Conservation (phyloP, 2,888 invertebrate species). For the Nephrocerus scutellatus region DNA sequence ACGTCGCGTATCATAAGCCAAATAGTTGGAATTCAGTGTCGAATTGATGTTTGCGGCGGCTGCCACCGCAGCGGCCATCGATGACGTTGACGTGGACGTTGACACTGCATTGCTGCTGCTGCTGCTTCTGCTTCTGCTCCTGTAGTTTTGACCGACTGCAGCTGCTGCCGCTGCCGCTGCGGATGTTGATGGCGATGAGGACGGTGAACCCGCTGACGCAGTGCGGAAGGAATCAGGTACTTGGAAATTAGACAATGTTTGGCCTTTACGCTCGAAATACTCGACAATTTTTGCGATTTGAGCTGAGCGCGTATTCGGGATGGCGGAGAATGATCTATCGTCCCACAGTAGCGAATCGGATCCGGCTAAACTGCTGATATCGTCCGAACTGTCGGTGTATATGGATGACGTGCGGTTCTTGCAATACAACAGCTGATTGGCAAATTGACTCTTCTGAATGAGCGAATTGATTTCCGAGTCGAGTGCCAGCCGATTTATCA, state of each 20-base stretch:
- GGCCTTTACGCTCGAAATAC: slow-evolving; percentile 76
- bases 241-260: slow-evolving; percentile 51
- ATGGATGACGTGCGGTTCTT: slow-evolving; percentile 70
- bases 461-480: slow-evolving; percentile 49
- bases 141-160: slow-evolving; percentile 8
- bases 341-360: slow-evolving; percentile 68
- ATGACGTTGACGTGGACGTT: slow-evolving; percentile 24
- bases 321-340: slow-evolving; percentile 55
- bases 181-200: slow-evolving; percentile 23
- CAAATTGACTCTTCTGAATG: slow-evolving; percentile 47
- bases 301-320: slow-evolving; percentile 53
- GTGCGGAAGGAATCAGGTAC: slow-evolving; percentile 40
- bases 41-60: slow-evolving; percentile 42
- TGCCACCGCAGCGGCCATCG: slow-evolving; percentile 32
- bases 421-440: slow-evolving; percentile 53
- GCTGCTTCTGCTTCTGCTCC: slow-evolving; percentile 18
- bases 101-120: slow-evolving; percentile 29
- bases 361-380: slow-evolving; percentile 72
- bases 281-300: slow-evolving; percentile 80
- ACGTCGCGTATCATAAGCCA: slow-evolving; percentile 39
- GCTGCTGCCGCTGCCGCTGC: slow-evolving; percentile 21
- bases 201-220: slow-evolving; percentile 27
- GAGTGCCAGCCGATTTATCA: slow-evolving; percentile 49
- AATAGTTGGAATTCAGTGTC: slow-evolving; percentile 38
- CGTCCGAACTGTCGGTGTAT: slow-evolving; percentile 81